Evolutionary conservation across 2,888 invertebrate species (phyloP).

Genomic region (Ellobium chinense): DNA sequence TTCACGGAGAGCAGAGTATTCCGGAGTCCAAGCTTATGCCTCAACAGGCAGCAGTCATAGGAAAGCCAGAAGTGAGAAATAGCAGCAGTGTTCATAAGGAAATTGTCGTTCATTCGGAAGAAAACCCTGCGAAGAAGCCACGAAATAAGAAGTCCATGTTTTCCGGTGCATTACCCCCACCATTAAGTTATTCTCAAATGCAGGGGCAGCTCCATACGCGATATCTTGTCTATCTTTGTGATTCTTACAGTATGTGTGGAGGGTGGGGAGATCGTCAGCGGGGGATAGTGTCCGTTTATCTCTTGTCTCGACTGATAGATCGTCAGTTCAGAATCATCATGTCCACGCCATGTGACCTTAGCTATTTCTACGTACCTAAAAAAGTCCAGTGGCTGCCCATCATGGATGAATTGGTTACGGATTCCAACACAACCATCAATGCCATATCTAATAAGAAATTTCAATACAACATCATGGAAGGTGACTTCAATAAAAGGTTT

Average conservation of each 20-base stretch:
- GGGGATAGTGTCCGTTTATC: conserved; percentile 44
- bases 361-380: conserved; percentile 48
- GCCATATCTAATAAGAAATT: not conserved
- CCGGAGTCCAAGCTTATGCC: not conserved
- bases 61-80: not conserved
- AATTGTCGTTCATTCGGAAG: not conserved
- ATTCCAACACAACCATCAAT: not conserved
- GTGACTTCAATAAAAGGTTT: conserved; percentile 45
- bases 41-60: not conserved
- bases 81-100: not conserved
- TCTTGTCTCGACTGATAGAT: conserved; percentile 43
- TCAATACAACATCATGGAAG: not conserved
- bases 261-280: conserved; percentile 54
- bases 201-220: not conserved
- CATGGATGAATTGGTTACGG: conserved; percentile 13
- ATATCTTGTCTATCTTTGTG: conserved; percentile 52
- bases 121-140: not conserved
- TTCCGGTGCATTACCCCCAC: not conserved
- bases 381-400: conserved; percentile 48
- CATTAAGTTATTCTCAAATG: not conserved
- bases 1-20: not conserved
- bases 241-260: conserved; percentile 36
- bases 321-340: conserved; percentile 50
- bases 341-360: conserved; percentile 50
- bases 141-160: too few species aligned